Evolutionary conservation across 2,113 vertebrate species (phyloP).

Genomic region (Sinocyclocheilus grahami): DNA sequence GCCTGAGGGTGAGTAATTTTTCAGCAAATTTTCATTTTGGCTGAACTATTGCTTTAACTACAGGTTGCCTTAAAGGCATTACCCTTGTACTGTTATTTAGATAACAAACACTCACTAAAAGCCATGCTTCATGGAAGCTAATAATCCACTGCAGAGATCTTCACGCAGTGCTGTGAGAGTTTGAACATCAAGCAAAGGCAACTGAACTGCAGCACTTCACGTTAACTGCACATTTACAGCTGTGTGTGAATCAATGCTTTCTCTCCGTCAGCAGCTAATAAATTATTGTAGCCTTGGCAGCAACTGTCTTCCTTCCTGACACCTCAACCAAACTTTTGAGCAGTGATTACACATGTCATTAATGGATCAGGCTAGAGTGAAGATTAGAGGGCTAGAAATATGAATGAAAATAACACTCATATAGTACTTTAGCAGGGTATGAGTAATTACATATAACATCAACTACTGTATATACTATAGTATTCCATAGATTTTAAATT

Average conservation of each 20-base stretch:
- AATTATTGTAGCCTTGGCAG: constrained; percentile 35
- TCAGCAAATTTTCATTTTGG: not conserved
- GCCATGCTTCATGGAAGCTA: not conserved
- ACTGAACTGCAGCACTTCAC: constrained; percentile 24
- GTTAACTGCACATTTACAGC: constrained; percentile 47
- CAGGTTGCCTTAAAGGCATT: not conserved
- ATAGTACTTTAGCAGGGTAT: not conserved
- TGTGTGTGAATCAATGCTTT: constrained; percentile 54
- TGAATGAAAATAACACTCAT: not conserved
- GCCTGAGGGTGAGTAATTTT: not conserved
- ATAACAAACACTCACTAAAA: not conserved
- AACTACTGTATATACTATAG: too few species aligned
- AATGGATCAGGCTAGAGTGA: constrained; percentile 32
- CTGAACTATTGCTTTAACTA: not conserved
- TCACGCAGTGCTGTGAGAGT: constrained; percentile 28
- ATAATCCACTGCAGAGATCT: not conserved
- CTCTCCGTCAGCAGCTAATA: constrained; percentile 54
- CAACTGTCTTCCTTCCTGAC: constrained; percentile 37
- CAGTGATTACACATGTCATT: constrained; percentile 40
- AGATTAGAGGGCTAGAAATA: constrained; percentile 33
- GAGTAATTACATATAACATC: not conserved
- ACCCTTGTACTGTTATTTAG: not conserved
- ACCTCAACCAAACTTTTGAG: constrained; percentile 49
- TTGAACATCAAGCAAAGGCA: constrained; percentile 14
- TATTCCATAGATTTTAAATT: not conserved